Evolutionary conservation across 2,797 vertebrate genomes (phyloP), one percentile per base, ranked within the genome.

Genomic region (Sebastes trivittatus): DNA sequence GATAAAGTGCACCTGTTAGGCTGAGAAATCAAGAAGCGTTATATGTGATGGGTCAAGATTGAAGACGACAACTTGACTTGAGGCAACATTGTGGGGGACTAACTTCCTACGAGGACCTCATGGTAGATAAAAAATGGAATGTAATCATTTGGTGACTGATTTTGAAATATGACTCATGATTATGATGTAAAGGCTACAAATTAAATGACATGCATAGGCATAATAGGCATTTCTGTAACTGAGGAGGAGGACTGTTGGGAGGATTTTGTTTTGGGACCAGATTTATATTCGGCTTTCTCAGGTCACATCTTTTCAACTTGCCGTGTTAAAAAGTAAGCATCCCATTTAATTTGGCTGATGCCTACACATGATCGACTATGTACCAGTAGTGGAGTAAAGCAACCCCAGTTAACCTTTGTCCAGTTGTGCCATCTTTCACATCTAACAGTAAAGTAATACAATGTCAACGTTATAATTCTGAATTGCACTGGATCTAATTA

Each of bases 1-100:
- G 84, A 95, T 96, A 96, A 96, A 96, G 96, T 95, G 95, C 95
- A 95, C 91, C 95, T 68, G 87, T 93, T 94, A 86, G 93, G 91
- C 85, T 90, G 90, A 82, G 91, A 91, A 92, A 94, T 92, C 83
- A 92, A 91, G 87, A 91, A 89, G 80, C 59, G 72, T 90, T 89
- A 82, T 86, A 90, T 78, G 78, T 84, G 78, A 92, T 46, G 77
- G 73, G 76, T 93, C 91, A 88, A 92, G 82, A 84, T 20, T 49
- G 46, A 54, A 54, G 49, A 54, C 67, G 14, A 89, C 79, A 72
- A 92, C 85, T 88, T 90, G 85, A 91, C 63, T 81, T 74, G 83
- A 94, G 87, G 89, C 93, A 94, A 93, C 79, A 80, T 82, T 20
- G 73, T 79, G 80, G 77, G 65, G 65, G 73, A 71, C 34, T 10